Conservation (phyloP, 2,113 vertebrate species). For the Forbesichthys agassizii region DNA sequence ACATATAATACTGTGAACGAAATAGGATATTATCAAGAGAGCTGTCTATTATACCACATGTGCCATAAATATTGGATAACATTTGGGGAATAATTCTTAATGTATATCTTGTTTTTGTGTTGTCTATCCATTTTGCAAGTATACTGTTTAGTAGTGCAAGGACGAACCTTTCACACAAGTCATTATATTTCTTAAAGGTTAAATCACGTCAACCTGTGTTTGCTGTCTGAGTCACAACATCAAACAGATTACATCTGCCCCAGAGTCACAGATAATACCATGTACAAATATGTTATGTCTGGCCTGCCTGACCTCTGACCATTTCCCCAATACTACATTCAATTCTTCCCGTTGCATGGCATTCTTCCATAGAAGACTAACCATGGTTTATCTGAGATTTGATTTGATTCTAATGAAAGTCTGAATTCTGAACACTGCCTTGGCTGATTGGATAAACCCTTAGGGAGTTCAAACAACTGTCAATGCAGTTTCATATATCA, state of each 20-base stretch:
- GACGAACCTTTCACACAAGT: conserved; percentile 23
- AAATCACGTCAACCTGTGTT: background rate
- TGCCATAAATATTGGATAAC: conserved; percentile 90
- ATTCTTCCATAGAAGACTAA: background rate
- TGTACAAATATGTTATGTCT: conserved; percentile 37
- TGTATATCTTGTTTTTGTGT: conserved; percentile 54
- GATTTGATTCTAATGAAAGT: conserved; percentile 57
- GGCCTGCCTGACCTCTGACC: conserved; percentile 1
- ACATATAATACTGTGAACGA: conserved; percentile 97
- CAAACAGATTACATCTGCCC: conserved; percentile 10
- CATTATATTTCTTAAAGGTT: background rate
- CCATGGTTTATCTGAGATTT: conserved; percentile 23
- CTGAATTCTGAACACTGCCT: conserved; percentile 79
- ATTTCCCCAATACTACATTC: conserved; percentile 38
- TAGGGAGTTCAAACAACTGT: conserved; percentile 42
- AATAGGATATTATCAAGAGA: conserved; percentile 88
- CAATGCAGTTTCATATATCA: conserved; percentile 54
- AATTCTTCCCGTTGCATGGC: conserved; percentile 47
- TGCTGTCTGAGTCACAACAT: conserved; percentile 30
- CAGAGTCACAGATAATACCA: conserved; percentile 24
- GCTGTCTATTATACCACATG: conserved; percentile 96
- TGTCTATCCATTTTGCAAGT: conserved; percentile 38
- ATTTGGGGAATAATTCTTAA: conserved; percentile 69
- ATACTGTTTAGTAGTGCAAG: conserved; percentile 22
- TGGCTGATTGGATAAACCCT: conserved; percentile 82